Conservation (phyloP, 2,888 invertebrate genomes). For the Aphodius granarius region DNA sequence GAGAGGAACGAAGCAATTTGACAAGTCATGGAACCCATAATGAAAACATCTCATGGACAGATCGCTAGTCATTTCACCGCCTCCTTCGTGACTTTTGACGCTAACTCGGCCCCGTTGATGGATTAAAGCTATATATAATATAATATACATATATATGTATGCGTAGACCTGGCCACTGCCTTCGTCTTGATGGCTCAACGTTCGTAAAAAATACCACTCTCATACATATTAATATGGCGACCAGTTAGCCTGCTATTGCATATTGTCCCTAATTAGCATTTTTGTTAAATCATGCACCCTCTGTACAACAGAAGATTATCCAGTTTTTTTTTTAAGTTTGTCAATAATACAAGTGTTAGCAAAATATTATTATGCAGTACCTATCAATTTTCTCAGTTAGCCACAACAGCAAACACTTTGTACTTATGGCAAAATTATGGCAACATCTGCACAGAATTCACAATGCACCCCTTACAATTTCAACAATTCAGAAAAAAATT, state of each 20-base stretch:
- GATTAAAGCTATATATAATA: slow-evolving; percentile 42
- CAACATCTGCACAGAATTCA: too few relatives aligned
- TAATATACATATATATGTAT: not conserved
- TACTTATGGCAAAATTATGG: too few relatives aligned
- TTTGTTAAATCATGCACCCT: slow-evolving; percentile 53
- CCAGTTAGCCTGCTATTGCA: slow-evolving; percentile 32
- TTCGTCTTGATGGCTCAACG: slow-evolving; percentile 6
- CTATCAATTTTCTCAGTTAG: too few relatives aligned
- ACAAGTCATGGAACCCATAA: slow-evolving; percentile 56
- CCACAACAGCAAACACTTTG: too few relatives aligned
- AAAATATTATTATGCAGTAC: too few relatives aligned
- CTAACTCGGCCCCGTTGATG: slow-evolving; percentile 52
- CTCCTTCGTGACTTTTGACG: slow-evolving; percentile 56
- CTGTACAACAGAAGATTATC: too few relatives aligned
- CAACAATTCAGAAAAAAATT: too few relatives aligned
- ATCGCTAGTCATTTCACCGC: slow-evolving; percentile 56
- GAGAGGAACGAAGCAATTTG: slow-evolving; percentile 47
- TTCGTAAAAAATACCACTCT: slow-evolving; percentile 25
- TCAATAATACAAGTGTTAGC: too few relatives aligned
- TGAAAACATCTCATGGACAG: slow-evolving; percentile 56
- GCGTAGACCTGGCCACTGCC: slow-evolving; percentile 18
- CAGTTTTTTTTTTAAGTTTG: too few relatives aligned
- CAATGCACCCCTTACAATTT: too few relatives aligned
- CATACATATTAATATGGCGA: slow-evolving; percentile 47
- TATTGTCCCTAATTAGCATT: slow-evolving; percentile 53